Base-by-base conservation (phyloP, 1,140 invertebrate species). In the Hyposmocoma kahamanoa region DNA sequence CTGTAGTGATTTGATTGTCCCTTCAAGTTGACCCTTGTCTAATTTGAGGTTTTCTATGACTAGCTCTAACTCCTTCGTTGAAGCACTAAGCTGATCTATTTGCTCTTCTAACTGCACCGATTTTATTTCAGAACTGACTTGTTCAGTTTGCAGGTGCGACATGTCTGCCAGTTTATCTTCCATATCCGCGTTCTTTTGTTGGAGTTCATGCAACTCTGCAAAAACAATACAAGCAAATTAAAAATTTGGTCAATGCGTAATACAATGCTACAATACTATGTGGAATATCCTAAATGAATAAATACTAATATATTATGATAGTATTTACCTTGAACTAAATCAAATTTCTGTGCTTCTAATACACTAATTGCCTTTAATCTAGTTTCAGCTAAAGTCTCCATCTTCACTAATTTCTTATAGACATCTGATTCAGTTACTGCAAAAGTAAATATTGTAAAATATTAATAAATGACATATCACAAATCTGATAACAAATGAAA, bases 21-120 rank as follows among this genome's bases (percentile, higher is more conserved):
- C 76, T 32, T 82, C 62, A 11, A 90, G 53, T 21, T 87, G 81
- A 17, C 86, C 73, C 63, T 90, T 90, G 56, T 91, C 89, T 44
- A 87, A 65, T 36, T 80, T 81, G 20, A 90, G 57, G 53, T 60
- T 67, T 28, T 90, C 86, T 26, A 90, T 81, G 21, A 89, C 80
- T n/a, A 85, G 76, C 61, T 77, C 73, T 45, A 89, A 56, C 61
- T 89, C 85, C 26, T 84, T 87, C 56, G 88, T 88, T 55, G 86
- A 77, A 5, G 68, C 72, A 28, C 83, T 82, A 1, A 88, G 50
- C 20, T 77, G 61, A 60, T 92, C 91, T 13, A 92, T 71, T 69
- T 92, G 89, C 68, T 93, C 92, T 72, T 92, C 90, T 48, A 93
- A 70, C 58, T 93, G 91, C 10, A 92, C 91, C 5, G 89, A 87